These are phyloP conservation scores for Rhinogobius similis DNA, from an alignment of 2,113 vertebrate species.

Conservation along the genomic window DNA sequence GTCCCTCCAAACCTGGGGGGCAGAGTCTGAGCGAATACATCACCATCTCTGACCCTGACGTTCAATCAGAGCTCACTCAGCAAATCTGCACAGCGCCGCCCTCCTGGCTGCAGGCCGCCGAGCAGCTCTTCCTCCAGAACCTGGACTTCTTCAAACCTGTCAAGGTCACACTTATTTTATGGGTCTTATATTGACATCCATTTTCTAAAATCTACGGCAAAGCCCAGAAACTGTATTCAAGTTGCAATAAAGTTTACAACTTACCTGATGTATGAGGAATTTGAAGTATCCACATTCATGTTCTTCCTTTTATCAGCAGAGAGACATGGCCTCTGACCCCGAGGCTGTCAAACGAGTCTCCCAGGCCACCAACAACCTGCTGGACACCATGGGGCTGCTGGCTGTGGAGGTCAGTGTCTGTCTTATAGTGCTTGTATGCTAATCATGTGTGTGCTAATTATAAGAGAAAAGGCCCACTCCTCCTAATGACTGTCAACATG, in stretches of 20 bases:
- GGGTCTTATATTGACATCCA: too few relatives aligned
- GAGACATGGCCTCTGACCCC: constrained; percentile 72
- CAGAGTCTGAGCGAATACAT: constrained; percentile 73
- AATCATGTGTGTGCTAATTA: too few relatives aligned
- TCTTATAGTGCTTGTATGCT: too few relatives aligned
- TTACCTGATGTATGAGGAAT: too few relatives aligned
- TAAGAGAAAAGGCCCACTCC: too few relatives aligned
- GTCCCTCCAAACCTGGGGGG: constrained; percentile 56
- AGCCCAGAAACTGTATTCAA: too few relatives aligned
- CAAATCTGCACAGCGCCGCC: constrained; percentile 76
- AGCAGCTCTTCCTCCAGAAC: constrained; percentile 77
- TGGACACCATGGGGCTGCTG: constrained; percentile 78
- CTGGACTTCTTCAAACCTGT: constrained; percentile 85
- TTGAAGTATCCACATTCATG: neutral
- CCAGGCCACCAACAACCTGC: constrained; percentile 78
- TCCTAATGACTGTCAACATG: too few relatives aligned
- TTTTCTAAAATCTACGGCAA: too few relatives aligned
- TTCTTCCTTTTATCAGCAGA: constrained; percentile 61
- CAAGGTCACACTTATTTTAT: constrained; percentile 23
- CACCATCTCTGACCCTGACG: constrained; percentile 65
- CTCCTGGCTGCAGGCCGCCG: constrained; percentile 72
- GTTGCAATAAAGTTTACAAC: too few relatives aligned
- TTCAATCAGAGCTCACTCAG: constrained; percentile 14
- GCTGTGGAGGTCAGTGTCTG: constrained; percentile 80
- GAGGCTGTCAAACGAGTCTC: constrained; percentile 73